Percentiles rank a stretch among this genome's conserved stretches.
Conservation (phyloP, 2,113 vertebrate genomes). For the Notiomystis cincta region DNA sequence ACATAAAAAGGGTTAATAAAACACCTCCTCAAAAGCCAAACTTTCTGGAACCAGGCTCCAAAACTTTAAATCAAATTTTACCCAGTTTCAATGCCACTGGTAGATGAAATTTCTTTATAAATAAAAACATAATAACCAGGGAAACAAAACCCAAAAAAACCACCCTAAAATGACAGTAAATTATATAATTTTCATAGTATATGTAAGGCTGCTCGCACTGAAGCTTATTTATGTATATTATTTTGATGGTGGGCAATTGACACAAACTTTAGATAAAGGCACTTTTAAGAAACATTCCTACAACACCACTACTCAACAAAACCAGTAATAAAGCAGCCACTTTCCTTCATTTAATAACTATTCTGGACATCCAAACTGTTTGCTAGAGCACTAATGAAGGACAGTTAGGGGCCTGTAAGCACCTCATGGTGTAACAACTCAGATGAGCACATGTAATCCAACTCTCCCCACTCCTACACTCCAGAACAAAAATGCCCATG, state of each 20-base stretch:
- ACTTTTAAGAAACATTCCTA: not conserved
- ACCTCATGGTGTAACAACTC: not conserved
- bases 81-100: not conserved
- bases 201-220: not conserved
- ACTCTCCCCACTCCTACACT: accelerated
- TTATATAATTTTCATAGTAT: not conserved
- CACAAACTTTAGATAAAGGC: not conserved
- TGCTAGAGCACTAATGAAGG: not conserved
- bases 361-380: not conserved
- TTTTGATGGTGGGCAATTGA: not conserved
- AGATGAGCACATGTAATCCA: not conserved
- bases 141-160: not conserved
- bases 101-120: not conserved
- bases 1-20: conserved; percentile 52
- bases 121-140: not conserved
- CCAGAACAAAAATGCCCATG: not conserved
- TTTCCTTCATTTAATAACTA: not conserved
- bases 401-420: not conserved
- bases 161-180: not conserved
- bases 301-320: not conserved
- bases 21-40: not conserved
- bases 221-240: not conserved
- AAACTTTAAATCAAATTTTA: conserved; percentile 18
- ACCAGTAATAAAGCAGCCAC: not conserved
- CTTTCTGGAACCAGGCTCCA: not conserved